Base-by-base conservation (phyloP, 2,888 invertebrate species). In the Incurvaria masculella region DNA sequence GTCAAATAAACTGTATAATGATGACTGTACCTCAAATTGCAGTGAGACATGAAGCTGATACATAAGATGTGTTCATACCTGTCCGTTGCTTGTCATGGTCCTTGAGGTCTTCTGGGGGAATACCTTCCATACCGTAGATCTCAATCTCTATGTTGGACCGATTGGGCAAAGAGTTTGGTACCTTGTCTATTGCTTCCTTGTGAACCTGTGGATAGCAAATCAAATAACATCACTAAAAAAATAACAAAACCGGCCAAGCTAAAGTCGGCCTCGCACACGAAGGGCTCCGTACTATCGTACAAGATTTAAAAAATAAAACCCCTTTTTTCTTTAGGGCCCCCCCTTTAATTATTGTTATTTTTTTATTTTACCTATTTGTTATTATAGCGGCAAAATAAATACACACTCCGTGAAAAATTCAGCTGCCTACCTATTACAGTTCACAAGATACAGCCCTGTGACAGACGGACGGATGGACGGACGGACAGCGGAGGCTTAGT, bases 111-210 rank as follows among this genome's bases (percentile, higher is more conserved):
- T 91, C 93, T 48, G 92, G 87, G 23, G 99, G 99, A 63, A 99
- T 98, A 59, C 99, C 99, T 83, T 99, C 98, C 98, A 99, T 99
- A 57, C 99, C 99, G 82, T 99, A 99, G 65, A 99, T 98, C 84
- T 99, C 99, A 71, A 99, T 94, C 80, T 98, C 97, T 68, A 97
- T 96, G 80, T 97, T 97, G 65, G 95, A 95, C 68, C 98, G 86
- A 78, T 95, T 95, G 61, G 97, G 97, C 66, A 98, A 79, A 54
- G 98, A 95, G 81, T 97, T 98, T 58, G 99, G 99, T 67, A 99
- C 97, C 83, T 98, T 97, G 75, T 99, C 98, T 69, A 99, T 95
- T 50, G 97, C 95, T 79, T 99, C 99, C 80, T 99, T 99, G 75
- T 99, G 99, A 52, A 99, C 98, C 91, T 93, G 68, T 40, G 75